Evolutionary conservation across 2,113 vertebrate genomes (phyloP), one percentile per base, ranked within the genome.

Genomic region (Argyrosomus japonicus): DNA sequence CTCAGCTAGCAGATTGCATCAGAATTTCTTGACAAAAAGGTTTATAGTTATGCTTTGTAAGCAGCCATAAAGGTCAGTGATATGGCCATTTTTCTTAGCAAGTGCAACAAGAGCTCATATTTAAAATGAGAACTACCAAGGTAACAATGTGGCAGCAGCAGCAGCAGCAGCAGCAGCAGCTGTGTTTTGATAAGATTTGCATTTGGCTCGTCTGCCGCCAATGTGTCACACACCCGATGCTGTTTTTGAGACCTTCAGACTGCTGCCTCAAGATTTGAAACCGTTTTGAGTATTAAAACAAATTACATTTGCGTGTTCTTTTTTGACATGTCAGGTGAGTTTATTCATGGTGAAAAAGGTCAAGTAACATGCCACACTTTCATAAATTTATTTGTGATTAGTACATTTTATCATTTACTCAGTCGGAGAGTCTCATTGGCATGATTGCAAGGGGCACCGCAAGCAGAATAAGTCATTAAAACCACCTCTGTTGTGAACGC

Each of bases 121-220:
- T 81, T 72, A 45, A 84, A 68, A 77, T 47, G 56, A 73, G 25
- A 54, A 67, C 47, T 58, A 43, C 25, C 58, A 63, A 27, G n/a
- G 27, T 45, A 53, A 65, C 43, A 68, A 36, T 73, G 60, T 60
- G 68, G 79, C 75, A 68, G 4, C 19, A 43, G 61, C 63, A n/a
- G 19, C 71, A 73, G 0, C n/a, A 69, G 21, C 68, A 68, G 53
- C 48, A 64, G 47, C 51, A 54, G 67, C 88, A 90, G 89, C 89
- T 78, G 84, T 88, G 84, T 83, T 88, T 84, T 86, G 77, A 86
- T 84, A 85, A 83, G 83, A 79, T 62, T 68, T 76, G 10, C 61
- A 72, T 64, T 77, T 64, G 57, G 81, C 81, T 45, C 61, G 64
- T 56, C 67, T 64, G 43, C 65, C 27, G 62, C 62, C 57, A 70